A percentile compares a stretch with the other conserved stretches of the same genome.
Evolutionary conservation across 1,140 invertebrate species (phyloP).

Genomic region (Lanistes nyassanus): DNA sequence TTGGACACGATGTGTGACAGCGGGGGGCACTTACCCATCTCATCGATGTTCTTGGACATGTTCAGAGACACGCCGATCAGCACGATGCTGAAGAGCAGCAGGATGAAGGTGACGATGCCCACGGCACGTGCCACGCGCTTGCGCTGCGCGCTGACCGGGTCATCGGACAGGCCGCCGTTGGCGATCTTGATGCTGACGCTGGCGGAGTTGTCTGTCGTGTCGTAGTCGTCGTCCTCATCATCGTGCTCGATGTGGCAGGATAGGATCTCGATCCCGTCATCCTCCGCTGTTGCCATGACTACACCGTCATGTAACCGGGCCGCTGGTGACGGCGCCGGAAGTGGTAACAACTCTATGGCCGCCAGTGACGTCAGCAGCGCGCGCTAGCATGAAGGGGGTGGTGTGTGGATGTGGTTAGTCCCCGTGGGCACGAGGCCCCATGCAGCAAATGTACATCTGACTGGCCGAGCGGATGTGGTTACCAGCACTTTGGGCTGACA

Average conservation of each 20-base stretch:
- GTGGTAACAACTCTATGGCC: too few species aligned
- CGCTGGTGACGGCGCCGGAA: too few species aligned
- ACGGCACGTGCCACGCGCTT: constrained; percentile 41
- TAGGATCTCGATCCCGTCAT: constrained; percentile 38
- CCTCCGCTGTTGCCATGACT: constrained; percentile 34
- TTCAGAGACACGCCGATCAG: constrained; percentile 40
- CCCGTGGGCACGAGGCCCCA: too few species aligned
- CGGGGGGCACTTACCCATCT: constrained; percentile 33
- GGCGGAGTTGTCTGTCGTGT: constrained; percentile 10
- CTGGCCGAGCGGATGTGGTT: too few species aligned
- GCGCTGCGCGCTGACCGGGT: constrained; percentile 29
- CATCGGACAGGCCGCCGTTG: constrained; percentile 23
- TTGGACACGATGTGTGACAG: background rate
- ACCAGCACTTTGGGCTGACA: too few species aligned
- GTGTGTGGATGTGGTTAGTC: too few species aligned
- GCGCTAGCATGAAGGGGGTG: too few species aligned
- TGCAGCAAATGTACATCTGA: too few species aligned
- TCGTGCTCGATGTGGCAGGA: constrained; percentile 36
- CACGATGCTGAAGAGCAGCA: constrained; percentile 38
- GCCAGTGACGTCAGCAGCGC: too few species aligned
- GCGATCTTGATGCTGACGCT: constrained; percentile 24
- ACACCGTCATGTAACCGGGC: background rate
- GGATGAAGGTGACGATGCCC: constrained; percentile 36
- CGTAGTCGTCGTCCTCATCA: constrained; percentile 9
- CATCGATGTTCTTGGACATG: constrained; percentile 42